Evolutionary conservation across 2,888 invertebrate genomes (phyloP).

Genomic region (Cerastis rubricosa): DNA sequence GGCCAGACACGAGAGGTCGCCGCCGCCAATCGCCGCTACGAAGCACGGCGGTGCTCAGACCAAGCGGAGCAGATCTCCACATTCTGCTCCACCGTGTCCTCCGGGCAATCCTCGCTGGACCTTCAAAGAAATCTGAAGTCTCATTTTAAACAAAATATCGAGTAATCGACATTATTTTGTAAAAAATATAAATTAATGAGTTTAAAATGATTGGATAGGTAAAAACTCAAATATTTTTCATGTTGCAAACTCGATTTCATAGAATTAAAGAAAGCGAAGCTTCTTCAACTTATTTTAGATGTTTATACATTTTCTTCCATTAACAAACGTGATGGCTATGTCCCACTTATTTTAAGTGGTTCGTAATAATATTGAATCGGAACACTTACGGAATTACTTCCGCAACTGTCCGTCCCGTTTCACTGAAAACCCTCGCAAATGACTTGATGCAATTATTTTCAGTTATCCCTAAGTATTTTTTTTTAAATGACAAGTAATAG

Average conservation of each 20-base stretch:
- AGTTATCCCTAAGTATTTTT: not conserved
- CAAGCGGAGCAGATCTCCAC: too few species aligned
- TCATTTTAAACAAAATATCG: too few species aligned
- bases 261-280: not conserved
- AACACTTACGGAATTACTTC: conserved; percentile 54
- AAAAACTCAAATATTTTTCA: not conserved
- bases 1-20: too few species aligned
- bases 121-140: too few species aligned
- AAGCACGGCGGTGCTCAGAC: too few species aligned
- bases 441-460: conserved; percentile 22
- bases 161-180: too few species aligned
- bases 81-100: too few species aligned
- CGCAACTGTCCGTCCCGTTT: conserved; percentile 27
- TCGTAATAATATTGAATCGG: conserved; percentile 33
- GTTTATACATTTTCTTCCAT: conserved; percentile 8
- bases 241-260: not conserved
- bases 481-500: too few species aligned
- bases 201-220: not conserved
- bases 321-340: conserved; percentile 24
- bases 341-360: conserved; percentile 53
- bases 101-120: too few species aligned
- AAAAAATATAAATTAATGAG: not conserved
- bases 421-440: not conserved
- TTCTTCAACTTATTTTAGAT: not conserved
- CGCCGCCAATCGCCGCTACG: too few species aligned